phyloP scores from a whole-genome alignment of 2,113 vertebrate genomes.

The Rhineura floridana region DNA sequence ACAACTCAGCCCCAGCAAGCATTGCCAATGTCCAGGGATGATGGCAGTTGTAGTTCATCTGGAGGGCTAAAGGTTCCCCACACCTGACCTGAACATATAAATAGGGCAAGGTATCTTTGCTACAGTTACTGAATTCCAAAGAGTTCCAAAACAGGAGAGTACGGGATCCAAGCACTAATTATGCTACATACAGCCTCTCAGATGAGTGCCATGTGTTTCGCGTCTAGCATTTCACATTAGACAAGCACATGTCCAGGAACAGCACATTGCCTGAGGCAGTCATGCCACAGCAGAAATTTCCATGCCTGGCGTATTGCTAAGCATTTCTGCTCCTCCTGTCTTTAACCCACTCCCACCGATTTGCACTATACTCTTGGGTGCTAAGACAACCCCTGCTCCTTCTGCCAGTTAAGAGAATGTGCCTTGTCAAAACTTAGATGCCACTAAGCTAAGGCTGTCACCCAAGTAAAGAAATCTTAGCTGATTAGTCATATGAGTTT shows the following conservation, averaged over 20 bases:
- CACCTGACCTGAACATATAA: accelerated
- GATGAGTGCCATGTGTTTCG: neutral
- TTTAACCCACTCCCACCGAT: neutral
- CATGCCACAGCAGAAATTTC: neutral
- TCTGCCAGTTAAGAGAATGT: neutral
- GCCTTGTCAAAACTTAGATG: neutral
- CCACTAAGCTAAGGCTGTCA: neutral
- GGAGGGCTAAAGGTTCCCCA: too few species aligned
- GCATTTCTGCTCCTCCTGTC: neutral
- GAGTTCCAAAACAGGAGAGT: neutral
- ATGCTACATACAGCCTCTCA: accelerated
- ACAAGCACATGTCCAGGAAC: neutral
- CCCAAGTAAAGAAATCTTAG: neutral
- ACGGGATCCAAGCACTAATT: neutral
- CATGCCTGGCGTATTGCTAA: neutral
- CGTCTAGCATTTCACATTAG: neutral
- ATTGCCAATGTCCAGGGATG: too few species aligned
- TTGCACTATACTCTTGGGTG: neutral
- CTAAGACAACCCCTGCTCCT: neutral
- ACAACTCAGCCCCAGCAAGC: too few species aligned
- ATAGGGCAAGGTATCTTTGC: neutral
- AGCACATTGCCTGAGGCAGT: neutral
- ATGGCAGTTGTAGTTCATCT: too few species aligned
- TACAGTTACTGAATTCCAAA: neutral
- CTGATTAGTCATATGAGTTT: neutral